These are phyloP conservation scores for Solea solea DNA, from an alignment of 2,113 vertebrate species.

Conservation along the genomic window DNA sequence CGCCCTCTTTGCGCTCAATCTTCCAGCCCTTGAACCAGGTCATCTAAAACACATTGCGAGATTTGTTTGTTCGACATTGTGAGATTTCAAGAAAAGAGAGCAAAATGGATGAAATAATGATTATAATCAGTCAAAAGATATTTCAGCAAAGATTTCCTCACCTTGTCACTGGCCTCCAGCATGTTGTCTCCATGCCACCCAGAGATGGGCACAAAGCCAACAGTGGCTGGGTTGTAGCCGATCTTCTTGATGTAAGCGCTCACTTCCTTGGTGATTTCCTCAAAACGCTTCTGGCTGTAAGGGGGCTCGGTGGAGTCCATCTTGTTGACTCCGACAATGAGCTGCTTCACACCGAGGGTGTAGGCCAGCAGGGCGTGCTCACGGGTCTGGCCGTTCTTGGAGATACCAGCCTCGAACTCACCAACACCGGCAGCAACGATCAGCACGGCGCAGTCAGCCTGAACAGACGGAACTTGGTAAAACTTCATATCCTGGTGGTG, in stretches of 20 bases:
- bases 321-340: conserved; percentile 84
- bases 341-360: conserved; percentile 85
- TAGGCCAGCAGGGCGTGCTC: conserved; percentile 85
- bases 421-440: conserved; percentile 84
- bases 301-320: conserved; percentile 86
- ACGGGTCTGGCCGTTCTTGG: conserved; percentile 86
- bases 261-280: conserved; percentile 85
- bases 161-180: conserved; percentile 79
- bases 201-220: conserved; percentile 84
- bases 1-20: conserved; percentile 82
- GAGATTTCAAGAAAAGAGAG: not conserved
- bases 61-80: too few species aligned
- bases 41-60: conserved; percentile 73
- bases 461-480: not conserved
- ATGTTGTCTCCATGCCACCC: conserved; percentile 87
- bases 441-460: conserved; percentile 86
- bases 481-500: not conserved
- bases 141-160: conserved; percentile 24
- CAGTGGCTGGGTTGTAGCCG: conserved; percentile 82
- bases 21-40: conserved; percentile 87
- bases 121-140: not conserved
- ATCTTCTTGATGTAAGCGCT: conserved; percentile 86
- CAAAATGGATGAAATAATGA: not conserved
- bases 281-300: conserved; percentile 81
- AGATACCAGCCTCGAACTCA: conserved; percentile 87